These are phyloP conservation scores for Pteropus rufus DNA, from an alignment of 2,797 vertebrate genomes.

Conservation along the genomic window DNA sequence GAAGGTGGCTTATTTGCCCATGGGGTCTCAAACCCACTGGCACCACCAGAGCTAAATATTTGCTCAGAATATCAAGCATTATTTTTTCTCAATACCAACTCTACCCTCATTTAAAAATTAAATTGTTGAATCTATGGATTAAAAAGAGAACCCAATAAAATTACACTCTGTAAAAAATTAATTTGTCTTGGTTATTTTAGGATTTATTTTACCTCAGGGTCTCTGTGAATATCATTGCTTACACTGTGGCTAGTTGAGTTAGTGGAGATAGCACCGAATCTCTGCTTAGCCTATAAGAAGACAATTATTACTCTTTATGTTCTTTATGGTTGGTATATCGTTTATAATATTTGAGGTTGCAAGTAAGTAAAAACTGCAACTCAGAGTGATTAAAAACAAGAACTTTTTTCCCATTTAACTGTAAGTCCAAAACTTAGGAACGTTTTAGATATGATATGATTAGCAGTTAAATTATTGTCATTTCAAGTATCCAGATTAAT, in stretches of 20 bases:
- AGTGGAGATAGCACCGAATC: neutral
- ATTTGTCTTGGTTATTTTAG: neutral
- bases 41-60: neutral
- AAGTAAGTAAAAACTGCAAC: neutral
- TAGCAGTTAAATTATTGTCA: neutral
- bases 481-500: neutral
- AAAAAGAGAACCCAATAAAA: neutral
- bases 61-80: constrained; percentile 19
- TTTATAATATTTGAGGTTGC: neutral
- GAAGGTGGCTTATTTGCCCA: neutral
- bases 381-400: neutral
- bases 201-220: neutral
- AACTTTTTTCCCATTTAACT: neutral
- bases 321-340: neutral
- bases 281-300: neutral
- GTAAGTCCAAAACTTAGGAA: neutral
- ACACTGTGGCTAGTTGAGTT: neutral
- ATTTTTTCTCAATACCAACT: neutral
- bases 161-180: neutral
- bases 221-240: neutral
- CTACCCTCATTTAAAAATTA: neutral
- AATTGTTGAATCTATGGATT: neutral
- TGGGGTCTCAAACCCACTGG: neutral
- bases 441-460: neutral
- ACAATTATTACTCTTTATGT: neutral